These are phyloP conservation scores for Callospermophilus lateralis DNA, from an alignment of 2,113 vertebrate genomes.

Conservation along the genomic window DNA sequence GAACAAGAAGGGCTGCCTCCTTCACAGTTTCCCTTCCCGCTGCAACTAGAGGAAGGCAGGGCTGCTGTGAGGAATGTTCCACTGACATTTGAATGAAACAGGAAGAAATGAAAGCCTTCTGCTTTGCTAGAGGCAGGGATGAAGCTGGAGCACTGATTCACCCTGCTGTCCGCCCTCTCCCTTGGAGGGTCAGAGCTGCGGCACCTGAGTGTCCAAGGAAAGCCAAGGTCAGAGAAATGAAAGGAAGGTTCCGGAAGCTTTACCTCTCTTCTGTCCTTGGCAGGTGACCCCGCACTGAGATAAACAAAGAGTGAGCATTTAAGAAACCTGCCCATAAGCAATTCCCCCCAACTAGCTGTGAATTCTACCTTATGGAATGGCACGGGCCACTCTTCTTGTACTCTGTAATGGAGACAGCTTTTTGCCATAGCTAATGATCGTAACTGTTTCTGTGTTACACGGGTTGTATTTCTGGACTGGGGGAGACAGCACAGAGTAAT, in stretches of 20 bases:
- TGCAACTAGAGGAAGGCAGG: neutral
- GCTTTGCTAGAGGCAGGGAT: neutral
- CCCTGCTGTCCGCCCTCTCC: neutral
- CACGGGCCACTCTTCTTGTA: neutral
- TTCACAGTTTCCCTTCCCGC: neutral
- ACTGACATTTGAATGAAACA: constrained; percentile 33
- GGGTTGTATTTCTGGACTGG: neutral
- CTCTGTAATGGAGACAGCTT: neutral
- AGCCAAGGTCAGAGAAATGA: neutral
- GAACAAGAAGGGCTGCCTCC: neutral
- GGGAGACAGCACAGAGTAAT: neutral
- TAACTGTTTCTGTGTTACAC: neutral
- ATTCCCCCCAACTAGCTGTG: neutral
- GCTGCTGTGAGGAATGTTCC: neutral
- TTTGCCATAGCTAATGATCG: constrained; percentile 5
- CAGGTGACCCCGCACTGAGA: neutral
- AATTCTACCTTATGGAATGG: constrained; percentile 23
- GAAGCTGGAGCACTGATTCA: neutral
- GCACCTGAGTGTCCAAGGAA: neutral
- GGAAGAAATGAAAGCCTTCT: constrained; percentile 40
- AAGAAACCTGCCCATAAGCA: constrained; percentile 37
- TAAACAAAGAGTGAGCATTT: constrained; percentile 36
- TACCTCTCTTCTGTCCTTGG: neutral
- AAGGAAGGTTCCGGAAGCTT: neutral
- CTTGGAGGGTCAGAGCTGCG: neutral